Percentiles rank a stretch among this genome's conserved stretches.
Evolutionary conservation across 1,140 invertebrate genomes (phyloP).

Genomic region (Aphaenogaster rudis): DNA sequence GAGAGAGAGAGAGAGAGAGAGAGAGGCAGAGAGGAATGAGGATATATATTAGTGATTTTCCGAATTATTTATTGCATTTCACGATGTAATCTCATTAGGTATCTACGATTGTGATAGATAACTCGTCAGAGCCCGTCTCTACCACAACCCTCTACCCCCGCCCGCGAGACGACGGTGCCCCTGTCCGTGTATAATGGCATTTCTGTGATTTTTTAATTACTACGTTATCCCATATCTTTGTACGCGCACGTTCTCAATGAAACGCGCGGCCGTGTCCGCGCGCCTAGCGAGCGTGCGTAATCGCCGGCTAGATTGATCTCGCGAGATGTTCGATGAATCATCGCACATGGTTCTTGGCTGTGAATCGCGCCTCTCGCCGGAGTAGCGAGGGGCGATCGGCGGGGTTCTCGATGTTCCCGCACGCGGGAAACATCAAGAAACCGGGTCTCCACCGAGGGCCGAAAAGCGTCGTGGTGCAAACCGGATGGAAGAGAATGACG

Average conservation of each 20-base stretch:
- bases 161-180: constrained; percentile 1
- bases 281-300: constrained; percentile 6
- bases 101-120: constrained; percentile 55
- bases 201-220: constrained; percentile 63
- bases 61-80: constrained; percentile 65
- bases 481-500: neutral
- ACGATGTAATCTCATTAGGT: constrained; percentile 55
- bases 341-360: constrained; percentile 54
- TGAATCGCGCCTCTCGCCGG: constrained; percentile 36
- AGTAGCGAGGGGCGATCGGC: constrained; percentile 15
- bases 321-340: constrained; percentile 55
- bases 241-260: constrained; percentile 9
- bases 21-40: constrained; percentile 13
- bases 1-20: neutral
- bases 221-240: constrained; percentile 19
- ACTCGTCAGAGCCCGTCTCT: constrained; percentile 32
- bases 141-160: neutral
- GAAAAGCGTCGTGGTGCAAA: neutral
- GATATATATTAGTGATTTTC: constrained; percentile 45
- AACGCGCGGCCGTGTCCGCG: neutral
- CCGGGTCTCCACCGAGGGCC: neutral
- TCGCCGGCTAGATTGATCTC: constrained; percentile 53
- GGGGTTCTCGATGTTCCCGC: neutral
- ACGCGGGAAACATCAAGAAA: constrained; percentile 8
- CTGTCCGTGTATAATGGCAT: constrained; percentile 49